phyloP scores from a whole-genome alignment of 2,113 vertebrate genomes.

The Bungarus multicinctus region DNA sequence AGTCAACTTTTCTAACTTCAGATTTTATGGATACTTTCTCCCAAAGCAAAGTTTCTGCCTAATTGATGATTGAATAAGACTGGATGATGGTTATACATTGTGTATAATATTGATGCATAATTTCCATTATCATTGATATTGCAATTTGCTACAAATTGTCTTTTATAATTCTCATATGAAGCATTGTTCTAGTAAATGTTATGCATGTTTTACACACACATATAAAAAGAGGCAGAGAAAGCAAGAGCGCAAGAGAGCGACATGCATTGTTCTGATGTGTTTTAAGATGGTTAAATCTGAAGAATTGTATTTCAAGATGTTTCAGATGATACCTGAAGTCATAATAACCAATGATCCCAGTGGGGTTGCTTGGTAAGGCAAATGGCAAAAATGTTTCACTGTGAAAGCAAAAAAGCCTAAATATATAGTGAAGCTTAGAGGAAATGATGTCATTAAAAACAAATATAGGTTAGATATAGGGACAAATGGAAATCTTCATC shows the following conservation, averaged over 20 bases:
- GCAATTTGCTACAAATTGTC: not conserved
- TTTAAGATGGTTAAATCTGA: not conserved
- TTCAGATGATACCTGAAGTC: not conserved
- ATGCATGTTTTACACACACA: not conserved
- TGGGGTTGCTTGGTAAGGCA: not conserved
- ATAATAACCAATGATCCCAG: not conserved
- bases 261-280: not conserved
- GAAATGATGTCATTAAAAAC: not conserved
- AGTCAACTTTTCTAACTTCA: conserved; percentile 4
- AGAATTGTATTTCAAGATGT: not conserved
- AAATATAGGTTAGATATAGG: not conserved
- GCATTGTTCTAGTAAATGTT: not conserved
- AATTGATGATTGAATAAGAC: not conserved
- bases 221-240: not conserved
- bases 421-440: not conserved
- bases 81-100: not conserved
- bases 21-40: not conserved
- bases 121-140: not conserved
- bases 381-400: not conserved
- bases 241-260: too few relatives aligned
- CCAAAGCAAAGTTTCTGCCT: not conserved
- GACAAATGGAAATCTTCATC: not conserved
- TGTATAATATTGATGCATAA: not conserved
- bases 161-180: not conserved
- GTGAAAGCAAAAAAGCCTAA: not conserved